phyloP scores from a whole-genome alignment of 2,113 vertebrate species.

The Ivindomyrus marchei region DNA sequence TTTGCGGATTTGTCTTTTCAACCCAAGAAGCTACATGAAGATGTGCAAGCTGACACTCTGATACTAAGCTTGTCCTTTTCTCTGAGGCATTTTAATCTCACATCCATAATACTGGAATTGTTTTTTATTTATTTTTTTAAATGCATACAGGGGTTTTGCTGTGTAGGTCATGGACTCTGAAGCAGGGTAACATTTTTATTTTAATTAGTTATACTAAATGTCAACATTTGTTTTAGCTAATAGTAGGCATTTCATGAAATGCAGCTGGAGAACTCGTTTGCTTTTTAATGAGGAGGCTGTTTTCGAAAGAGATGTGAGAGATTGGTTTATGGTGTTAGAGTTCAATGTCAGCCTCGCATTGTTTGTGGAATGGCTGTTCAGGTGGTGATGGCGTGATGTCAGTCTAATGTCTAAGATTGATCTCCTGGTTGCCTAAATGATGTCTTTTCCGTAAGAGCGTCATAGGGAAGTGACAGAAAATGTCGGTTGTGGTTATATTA shows the following conservation, averaged over 20 bases:
- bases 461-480: neutral
- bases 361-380: neutral
- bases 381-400: neutral
- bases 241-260: neutral
- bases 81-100: neutral
- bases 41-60: neutral
- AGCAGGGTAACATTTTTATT: neutral
- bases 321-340: neutral
- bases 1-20: neutral
- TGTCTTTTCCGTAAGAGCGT: neutral
- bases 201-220: neutral
- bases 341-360: neutral
- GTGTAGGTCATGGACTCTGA: neutral
- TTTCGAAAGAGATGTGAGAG: neutral
- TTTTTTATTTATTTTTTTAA: neutral
- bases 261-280: neutral
- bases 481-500: neutral
- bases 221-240: neutral
- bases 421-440: neutral
- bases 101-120: neutral
- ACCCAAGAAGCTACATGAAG: neutral
- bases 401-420: neutral
- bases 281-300: neutral
- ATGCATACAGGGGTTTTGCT: neutral
- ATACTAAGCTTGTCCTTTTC: neutral